Evolutionary conservation across 2,113 vertebrate genomes (phyloP), one percentile per base, ranked within the genome.

Genomic region (Astur gentilis): DNA sequence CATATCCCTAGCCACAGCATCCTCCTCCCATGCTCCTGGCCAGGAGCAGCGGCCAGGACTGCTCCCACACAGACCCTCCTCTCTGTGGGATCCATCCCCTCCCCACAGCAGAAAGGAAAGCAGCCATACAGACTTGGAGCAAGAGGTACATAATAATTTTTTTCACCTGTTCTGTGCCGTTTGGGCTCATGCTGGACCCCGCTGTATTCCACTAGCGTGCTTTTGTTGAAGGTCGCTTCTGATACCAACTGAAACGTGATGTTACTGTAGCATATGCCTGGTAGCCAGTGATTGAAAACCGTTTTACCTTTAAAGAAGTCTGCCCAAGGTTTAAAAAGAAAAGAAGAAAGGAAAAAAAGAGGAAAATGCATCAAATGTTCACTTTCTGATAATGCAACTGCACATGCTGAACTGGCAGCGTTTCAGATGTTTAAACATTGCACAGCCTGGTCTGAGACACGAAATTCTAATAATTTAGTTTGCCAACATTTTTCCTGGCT

Each of bases 271-370:
- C 99, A 99, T 80, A 98, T 98, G 23, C 99, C 99, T 2, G 99
- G 99, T 25, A 99, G 94, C 99, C 99, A 99, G 97, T 99, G 99
- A 86, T 99, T 99, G 97, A 99, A 99, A 89, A 99, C 98, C 1
- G 99, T 99, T 97, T 99, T 99, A 62, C 99, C 99, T 85, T 98
- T 98, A 91, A 98, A 98, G 97, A 99, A 99, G 98, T 99, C 99
- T 99, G 96, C 25, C 82, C 76, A 91, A 71, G 57, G 49, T 96
- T 82, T 90, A n/a, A 62, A 90, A 83, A 78, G 17, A 78, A 76
- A 79, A 77, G 7, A 83, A 67, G 11, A 62, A 85, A 67, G 5
- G 10, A 2, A 7, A 25, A 32, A 42, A 17, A 29, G 5, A 17
- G 9, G 11, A 62, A 70, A 82, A 87, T 12, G 29, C 26, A 80